These are phyloP conservation scores for Aptenodytes patagonicus DNA, from an alignment of 2,113 vertebrate species.

Conservation along the genomic window DNA sequence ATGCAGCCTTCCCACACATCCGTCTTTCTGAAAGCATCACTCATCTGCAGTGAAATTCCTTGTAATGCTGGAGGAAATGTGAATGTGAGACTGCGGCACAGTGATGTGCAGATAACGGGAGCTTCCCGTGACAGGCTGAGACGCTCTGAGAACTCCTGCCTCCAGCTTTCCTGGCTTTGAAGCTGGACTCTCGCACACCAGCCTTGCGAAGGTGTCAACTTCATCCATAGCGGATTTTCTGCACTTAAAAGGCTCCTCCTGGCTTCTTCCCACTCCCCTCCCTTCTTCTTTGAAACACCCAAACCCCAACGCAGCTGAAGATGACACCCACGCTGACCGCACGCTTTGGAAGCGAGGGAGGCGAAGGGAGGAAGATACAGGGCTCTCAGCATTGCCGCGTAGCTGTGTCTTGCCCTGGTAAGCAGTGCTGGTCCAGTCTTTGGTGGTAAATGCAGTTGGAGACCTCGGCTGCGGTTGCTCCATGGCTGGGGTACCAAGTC, in stretches of 20 bases:
- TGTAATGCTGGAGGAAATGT: background rate
- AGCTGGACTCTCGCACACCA: fast-evolving
- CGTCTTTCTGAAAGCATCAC: background rate
- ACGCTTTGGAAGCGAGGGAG: fast-evolving
- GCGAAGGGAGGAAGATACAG: background rate
- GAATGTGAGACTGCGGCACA: background rate
- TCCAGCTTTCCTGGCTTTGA: background rate
- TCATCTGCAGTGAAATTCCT: background rate
- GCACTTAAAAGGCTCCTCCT: background rate
- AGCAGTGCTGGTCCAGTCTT: background rate
- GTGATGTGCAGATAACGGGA: background rate
- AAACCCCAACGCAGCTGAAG: background rate
- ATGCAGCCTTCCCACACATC: background rate
- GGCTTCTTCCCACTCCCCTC: background rate
- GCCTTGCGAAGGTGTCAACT: background rate
- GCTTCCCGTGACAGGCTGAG: background rate
- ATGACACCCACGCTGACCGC: background rate
- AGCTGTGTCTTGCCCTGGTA: background rate
- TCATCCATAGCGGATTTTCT: background rate
- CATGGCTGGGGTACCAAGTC: background rate
- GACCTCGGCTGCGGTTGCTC: background rate
- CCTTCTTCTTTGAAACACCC: background rate
- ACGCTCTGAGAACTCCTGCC: background rate
- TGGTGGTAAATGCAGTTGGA: background rate
- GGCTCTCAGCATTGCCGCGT: background rate